Evolutionary conservation across 2,113 vertebrate genomes (phyloP).

Genomic region (Mugil cephalus): DNA sequence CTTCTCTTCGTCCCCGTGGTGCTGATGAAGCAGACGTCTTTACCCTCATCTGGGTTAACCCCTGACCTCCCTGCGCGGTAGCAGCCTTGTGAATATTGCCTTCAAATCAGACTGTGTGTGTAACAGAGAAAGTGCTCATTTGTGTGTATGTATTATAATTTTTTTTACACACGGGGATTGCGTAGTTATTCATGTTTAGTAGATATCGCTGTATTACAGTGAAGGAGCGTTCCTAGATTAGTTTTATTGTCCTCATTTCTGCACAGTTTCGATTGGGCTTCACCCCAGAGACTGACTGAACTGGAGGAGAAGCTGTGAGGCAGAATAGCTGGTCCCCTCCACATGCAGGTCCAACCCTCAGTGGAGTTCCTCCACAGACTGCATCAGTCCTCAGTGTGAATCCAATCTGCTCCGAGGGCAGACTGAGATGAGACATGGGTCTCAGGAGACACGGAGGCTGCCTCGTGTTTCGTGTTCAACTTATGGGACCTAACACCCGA

Average conservation of each 20-base stretch:
- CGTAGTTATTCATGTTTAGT: background rate
- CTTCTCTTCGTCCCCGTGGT: slow-evolving; percentile 55
- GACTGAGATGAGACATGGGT: slow-evolving; percentile 22
- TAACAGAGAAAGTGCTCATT: background rate
- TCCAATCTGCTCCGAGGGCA: slow-evolving; percentile 51
- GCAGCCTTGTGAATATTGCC: slow-evolving; percentile 33
- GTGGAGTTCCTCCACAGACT: slow-evolving; percentile 17
- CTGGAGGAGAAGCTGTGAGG: slow-evolving; percentile 1
- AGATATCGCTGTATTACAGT: background rate
- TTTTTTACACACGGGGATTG: background rate
- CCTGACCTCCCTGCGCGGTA: slow-evolving; percentile 48
- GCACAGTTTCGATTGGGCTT: background rate
- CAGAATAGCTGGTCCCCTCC: slow-evolving; percentile 11
- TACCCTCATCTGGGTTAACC: slow-evolving; percentile 53
- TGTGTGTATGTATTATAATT: background rate
- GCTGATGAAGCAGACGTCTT: slow-evolving; percentile 70
- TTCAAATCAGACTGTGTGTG: slow-evolving; percentile 4
- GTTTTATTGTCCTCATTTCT: slow-evolving; percentile 29
- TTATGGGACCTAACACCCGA: background rate
- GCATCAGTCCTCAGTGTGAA: slow-evolving; percentile 17
- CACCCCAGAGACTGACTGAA: slow-evolving; percentile 16
- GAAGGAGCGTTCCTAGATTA: background rate
- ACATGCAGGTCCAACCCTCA: background rate
- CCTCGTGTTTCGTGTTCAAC: background rate
- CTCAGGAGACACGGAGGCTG: slow-evolving; percentile 6